Base-by-base conservation (phyloP, 2,797 vertebrate genomes). In the Thripadectes ignobilis region DNA sequence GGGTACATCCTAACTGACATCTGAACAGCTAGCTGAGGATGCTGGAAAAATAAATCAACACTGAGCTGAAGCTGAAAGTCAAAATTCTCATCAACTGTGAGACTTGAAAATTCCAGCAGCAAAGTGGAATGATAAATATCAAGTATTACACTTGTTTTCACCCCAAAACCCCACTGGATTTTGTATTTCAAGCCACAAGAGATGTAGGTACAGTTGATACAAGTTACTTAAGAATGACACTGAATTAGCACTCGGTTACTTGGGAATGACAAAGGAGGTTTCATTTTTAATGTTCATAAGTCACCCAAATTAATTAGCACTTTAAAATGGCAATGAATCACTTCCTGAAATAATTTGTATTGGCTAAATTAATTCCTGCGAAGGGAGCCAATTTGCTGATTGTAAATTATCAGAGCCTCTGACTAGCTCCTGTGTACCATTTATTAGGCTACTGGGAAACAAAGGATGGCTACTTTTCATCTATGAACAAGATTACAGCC, bases 271-370 rank as follows among this genome's bases (percentile, higher is more conserved):
- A 97, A 91, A 95, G 85, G 92, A 92, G 87, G 63, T 86, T 92
- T 95, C 79, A 86, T 78, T 95, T 95, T 88, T 94, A 90, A 95
- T 76, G 80, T 78, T 94, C 73, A 8, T 88, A 96, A 94, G 79
- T 93, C 91, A 94, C 69, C 87, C 63, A 94, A 95, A 96, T 96
- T 95, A 95, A 97, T 97, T 90, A 97, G 79, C 0, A 3, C 51
- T 94, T 92, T 92, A 91, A 94, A 95, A 94, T 78, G 48, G 91
- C 93, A 94, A 93, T 94, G 92, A 96, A 96, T 96, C 91, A 96
- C 71, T 95, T 96, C 95, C 95, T 6, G 2, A 92, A 96, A 96
- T 96, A 93, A 97, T 96, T 48, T 92, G 89, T 95, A 92, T 83
- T 81, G 87, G 91, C 89, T 93, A 94, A 94, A 95, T 96, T 93